Evolutionary conservation across 2,888 invertebrate genomes (phyloP).

Genomic region (Lasioglossum leucozonium): DNA sequence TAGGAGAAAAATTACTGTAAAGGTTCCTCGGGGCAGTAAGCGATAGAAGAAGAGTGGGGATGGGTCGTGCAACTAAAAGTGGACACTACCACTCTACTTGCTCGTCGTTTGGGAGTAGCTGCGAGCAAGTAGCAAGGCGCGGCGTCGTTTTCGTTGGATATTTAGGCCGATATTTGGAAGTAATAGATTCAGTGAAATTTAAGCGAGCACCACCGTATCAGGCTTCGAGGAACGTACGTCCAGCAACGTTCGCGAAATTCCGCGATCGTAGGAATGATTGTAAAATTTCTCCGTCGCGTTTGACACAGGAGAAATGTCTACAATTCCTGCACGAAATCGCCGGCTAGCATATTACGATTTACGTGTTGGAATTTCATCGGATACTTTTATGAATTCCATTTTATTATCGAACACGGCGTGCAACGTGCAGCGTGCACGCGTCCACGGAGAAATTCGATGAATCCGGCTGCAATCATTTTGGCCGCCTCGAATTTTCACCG

Average conservation of each 20-base stretch:
- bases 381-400: conserved; percentile 43
- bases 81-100: background rate
- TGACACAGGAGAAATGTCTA: conserved; percentile 3
- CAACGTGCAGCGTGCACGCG: background rate
- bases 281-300: background rate
- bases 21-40: background rate
- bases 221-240: background rate
- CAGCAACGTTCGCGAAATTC: background rate
- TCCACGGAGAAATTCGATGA: conserved; percentile 40
- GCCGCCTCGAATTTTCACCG: background rate
- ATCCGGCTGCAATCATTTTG: conserved; percentile 30
- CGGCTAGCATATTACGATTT: conserved; percentile 22
- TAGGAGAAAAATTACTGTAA: background rate
- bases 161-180: background rate
- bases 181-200: background rate
- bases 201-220: background rate
- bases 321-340: background rate
- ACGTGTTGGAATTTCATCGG: conserved; percentile 41
- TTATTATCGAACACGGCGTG: conserved; percentile 19
- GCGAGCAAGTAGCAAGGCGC: no score
- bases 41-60: background rate
- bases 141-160: background rate
- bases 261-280: background rate
- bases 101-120: background rate
- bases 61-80: no score